phyloP scores from a whole-genome alignment of 1,140 invertebrate genomes.

The Antheraea mylitta region DNA sequence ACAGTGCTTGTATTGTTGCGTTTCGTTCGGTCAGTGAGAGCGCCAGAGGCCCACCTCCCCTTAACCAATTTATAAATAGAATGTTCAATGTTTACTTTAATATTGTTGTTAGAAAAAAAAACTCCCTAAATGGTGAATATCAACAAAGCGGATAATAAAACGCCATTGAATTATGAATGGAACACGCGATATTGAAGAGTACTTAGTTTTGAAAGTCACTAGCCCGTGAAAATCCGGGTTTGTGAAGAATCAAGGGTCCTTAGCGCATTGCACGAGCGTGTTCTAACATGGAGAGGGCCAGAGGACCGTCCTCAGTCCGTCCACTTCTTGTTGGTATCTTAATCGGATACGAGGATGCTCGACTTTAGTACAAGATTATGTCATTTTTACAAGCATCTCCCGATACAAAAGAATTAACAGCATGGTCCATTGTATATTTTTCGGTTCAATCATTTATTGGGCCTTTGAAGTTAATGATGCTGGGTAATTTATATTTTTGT shows the following conservation, averaged over 20 bases:
- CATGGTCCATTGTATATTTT: neutral
- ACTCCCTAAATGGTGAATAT: neutral
- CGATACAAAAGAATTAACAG: neutral
- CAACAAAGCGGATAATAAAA: slow-evolving; percentile 24
- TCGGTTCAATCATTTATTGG: neutral
- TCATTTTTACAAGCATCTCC: slow-evolving; percentile 5
- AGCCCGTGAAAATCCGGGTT: slow-evolving; percentile 35
- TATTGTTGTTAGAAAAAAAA: neutral
- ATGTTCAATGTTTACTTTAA: neutral
- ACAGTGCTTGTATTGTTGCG: too few species aligned
- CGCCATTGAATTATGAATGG: slow-evolving; percentile 29
- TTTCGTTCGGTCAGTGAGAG: too few species aligned
- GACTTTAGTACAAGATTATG: slow-evolving; percentile 2
- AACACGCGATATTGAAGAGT: slow-evolving; percentile 24
- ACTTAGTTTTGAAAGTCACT: slow-evolving; percentile 36
- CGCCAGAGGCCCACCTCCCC: too few species aligned
- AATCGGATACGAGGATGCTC: slow-evolving; percentile 24
- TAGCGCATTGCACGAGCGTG: slow-evolving; percentile 27
- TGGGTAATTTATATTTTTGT: neutral
- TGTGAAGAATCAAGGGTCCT: slow-evolving; percentile 37
- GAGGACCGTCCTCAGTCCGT: slow-evolving; percentile 24
- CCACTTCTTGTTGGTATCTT: slow-evolving; percentile 31
- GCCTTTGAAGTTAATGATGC: neutral
- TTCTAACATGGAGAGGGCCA: slow-evolving; percentile 32
- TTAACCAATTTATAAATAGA: too few species aligned